Evolutionary conservation across 2,888 invertebrate genomes (phyloP).

Genomic region (Tetragonula carbonaria): DNA sequence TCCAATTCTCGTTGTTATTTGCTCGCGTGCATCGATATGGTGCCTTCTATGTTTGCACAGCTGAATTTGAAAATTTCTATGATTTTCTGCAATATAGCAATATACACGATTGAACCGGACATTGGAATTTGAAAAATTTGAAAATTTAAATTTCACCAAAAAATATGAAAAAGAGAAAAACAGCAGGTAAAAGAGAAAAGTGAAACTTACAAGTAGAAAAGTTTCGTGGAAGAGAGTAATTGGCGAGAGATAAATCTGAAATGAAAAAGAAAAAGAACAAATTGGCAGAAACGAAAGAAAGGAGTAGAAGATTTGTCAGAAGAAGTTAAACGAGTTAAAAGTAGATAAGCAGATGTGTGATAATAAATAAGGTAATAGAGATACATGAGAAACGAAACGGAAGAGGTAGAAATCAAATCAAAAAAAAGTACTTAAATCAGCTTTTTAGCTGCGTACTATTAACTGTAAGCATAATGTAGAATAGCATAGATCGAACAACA

Average conservation of each 20-base stretch:
- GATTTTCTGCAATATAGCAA: too few relatives aligned
- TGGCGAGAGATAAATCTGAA: not conserved
- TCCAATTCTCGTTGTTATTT: constrained; percentile 3
- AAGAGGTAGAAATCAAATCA: not conserved
- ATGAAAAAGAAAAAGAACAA: too few relatives aligned
- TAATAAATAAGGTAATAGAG: too few relatives aligned
- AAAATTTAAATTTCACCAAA: not conserved
- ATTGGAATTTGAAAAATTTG: not conserved
- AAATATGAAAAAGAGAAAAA: not conserved
- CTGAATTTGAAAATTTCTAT: not conserved
- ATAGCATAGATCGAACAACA: not conserved
- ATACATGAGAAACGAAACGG: not conserved
- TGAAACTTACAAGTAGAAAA: not conserved
- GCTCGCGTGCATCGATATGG: too few relatives aligned
- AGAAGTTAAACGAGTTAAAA: too few relatives aligned
- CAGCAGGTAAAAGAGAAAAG: not conserved
- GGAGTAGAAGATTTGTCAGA: too few relatives aligned
- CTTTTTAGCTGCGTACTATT: too few relatives aligned
- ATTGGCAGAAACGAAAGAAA: too few relatives aligned
- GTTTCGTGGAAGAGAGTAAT: not conserved
- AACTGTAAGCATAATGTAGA: not conserved
- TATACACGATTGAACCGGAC: not conserved
- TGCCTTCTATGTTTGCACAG: not conserved
- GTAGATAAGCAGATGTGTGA: too few relatives aligned
- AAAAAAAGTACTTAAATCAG: not conserved